phyloP scores from a whole-genome alignment of 1,140 invertebrate genomes.

The Pogonomyrmex barbatus region DNA sequence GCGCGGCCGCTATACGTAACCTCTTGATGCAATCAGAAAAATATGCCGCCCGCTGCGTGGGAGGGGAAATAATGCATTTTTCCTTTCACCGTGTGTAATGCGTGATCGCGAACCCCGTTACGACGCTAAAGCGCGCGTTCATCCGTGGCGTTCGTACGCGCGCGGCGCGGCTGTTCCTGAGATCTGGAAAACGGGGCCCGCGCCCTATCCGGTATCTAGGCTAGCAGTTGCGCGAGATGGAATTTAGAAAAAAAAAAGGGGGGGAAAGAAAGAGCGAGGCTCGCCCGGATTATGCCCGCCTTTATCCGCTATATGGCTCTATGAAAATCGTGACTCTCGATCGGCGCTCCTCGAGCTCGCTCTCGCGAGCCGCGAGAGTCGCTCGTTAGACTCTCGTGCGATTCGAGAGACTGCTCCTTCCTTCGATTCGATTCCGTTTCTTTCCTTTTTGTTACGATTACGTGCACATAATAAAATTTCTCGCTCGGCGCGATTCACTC shows the following conservation, averaged over 20 bases:
- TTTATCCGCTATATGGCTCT: neutral
- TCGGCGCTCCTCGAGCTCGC: neutral
- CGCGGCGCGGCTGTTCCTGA: neutral
- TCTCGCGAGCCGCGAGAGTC: conserved; percentile 9
- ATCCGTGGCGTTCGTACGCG: conserved; percentile 26
- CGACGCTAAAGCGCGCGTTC: conserved; percentile 43
- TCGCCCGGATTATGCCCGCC: neutral
- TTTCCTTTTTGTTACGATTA: conserved; percentile 3
- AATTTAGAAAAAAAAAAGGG: conserved; percentile 4
- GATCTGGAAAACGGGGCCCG: conserved; percentile 35
- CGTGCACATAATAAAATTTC: neutral
- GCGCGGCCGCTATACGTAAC: conserved; percentile 16
- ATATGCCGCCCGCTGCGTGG: conserved; percentile 46
- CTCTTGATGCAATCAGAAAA: conserved; percentile 60
- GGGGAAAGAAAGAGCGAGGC: neutral
- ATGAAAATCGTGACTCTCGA: conserved; percentile 46
- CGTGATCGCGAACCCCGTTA: conserved; percentile 36
- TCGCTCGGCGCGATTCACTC: neutral
- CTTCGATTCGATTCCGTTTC: neutral
- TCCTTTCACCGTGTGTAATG: conserved; percentile 54
- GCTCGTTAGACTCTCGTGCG: neutral
- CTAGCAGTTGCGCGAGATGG: conserved; percentile 6
- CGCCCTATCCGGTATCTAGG: conserved; percentile 31
- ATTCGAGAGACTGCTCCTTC: neutral
- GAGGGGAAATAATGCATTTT: conserved; percentile 61